phyloP scores from a whole-genome alignment of 2,888 invertebrate species.

The Drosophila pullipes region DNA sequence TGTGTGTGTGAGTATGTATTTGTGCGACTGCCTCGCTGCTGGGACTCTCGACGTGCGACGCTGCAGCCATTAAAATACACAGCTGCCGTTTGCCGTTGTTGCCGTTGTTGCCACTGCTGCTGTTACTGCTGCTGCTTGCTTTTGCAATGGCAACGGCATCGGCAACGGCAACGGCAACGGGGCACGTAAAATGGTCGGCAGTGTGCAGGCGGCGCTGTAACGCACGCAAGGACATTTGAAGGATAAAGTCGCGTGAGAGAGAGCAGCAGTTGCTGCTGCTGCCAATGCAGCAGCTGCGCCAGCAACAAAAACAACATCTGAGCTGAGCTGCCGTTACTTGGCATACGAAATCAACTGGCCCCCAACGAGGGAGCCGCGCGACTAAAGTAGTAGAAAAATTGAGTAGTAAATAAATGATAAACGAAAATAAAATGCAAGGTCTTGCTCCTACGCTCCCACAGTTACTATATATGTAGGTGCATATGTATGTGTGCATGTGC shows the following conservation, averaged over 20 bases:
- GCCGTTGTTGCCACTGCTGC: constrained; percentile 14
- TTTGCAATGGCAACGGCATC: constrained; percentile 17
- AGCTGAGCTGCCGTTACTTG: constrained; percentile 78
- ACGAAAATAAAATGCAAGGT: constrained; percentile 82
- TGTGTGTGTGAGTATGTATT: constrained; percentile 7
- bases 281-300: constrained; percentile 32
- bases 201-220: constrained; percentile 62
- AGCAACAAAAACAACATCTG: constrained; percentile 36
- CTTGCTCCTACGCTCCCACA: constrained; percentile 49
- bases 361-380: constrained; percentile 67
- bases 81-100: constrained; percentile 50
- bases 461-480: constrained; percentile 8
- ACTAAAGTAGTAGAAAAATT: constrained; percentile 81
- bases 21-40: constrained; percentile 55
- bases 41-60: constrained; percentile 77
- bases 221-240: constrained; percentile 84
- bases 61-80: constrained; percentile 78
- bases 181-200: constrained; percentile 62
- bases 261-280: constrained; percentile 42
- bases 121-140: constrained; percentile 4
- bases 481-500: constrained; percentile 4
- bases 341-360: constrained; percentile 78
- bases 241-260: constrained; percentile 81
- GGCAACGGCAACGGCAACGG: constrained; percentile 41
- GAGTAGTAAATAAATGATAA: constrained; percentile 83